phyloP scores from a whole-genome alignment of 2,797 vertebrate genomes.

The Yasuhikotakia modesta region DNA sequence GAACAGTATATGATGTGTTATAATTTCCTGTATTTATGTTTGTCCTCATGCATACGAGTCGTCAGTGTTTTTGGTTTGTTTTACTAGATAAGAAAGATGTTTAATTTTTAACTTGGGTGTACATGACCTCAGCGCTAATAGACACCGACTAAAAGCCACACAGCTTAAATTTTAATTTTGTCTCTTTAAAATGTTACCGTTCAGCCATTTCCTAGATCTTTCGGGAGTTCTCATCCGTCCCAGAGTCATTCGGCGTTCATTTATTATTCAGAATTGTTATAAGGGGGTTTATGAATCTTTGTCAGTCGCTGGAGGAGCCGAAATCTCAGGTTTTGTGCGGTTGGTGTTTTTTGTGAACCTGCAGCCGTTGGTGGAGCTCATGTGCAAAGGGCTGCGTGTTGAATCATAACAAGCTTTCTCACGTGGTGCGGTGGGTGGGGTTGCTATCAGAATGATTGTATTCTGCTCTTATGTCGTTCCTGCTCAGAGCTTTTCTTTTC shows the following conservation, averaged over 20 bases:
- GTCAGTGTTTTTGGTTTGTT: not conserved
- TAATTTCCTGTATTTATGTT: not conserved
- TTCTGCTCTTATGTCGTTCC: slow-evolving; percentile 25
- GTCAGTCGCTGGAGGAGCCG: not conserved
- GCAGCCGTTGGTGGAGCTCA: not conserved
- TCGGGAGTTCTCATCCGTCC: not conserved
- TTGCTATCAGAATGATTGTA: slow-evolving; percentile 24
- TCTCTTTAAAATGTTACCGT: not conserved
- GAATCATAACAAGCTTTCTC: slow-evolving; percentile 44
- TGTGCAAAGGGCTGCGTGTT: slow-evolving; percentile 30
- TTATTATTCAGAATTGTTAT: not conserved
- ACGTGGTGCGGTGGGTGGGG: slow-evolving; percentile 41
- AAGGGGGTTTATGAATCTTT: slow-evolving; percentile 5
- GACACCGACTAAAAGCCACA: not conserved
- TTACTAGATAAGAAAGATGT: too few species aligned
- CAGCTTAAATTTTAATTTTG: not conserved
- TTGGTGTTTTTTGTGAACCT: slow-evolving; percentile 13
- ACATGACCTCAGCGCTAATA: too few species aligned
- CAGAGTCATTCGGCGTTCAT: not conserved
- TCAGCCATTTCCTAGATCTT: slow-evolving; percentile 1
- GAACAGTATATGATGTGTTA: not conserved
- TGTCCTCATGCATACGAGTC: not conserved
- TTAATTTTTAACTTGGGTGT: too few species aligned
- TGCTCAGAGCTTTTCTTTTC: slow-evolving; percentile 1
- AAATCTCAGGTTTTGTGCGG: not conserved